Percentiles rank a stretch among this genome's conserved stretches.
phyloP scores from a whole-genome alignment of 2,888 invertebrate species.

The Melangyna quadrimaculata region DNA sequence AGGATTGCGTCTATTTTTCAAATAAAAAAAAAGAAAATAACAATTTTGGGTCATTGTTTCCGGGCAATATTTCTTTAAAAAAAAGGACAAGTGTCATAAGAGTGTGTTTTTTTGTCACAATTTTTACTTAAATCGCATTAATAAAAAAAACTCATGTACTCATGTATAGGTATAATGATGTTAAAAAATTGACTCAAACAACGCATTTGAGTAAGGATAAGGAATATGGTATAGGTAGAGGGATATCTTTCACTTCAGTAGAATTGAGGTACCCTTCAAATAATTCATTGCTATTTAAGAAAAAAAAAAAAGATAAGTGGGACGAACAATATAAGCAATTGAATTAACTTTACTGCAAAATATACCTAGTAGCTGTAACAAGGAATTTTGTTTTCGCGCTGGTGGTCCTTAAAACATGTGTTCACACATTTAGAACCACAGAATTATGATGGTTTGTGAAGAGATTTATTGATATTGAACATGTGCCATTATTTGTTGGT shows the following conservation, averaged over 20 bases:
- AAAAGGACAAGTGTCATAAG: constrained; percentile 63
- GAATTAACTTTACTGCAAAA: constrained; percentile 14
- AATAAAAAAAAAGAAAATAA: background rate
- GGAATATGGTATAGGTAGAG: background rate
- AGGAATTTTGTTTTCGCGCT: constrained; percentile 9
- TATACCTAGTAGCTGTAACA: background rate
- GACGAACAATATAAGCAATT: constrained; percentile 15
- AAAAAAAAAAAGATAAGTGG: background rate
- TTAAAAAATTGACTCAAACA: background rate
- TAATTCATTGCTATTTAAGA: constrained; percentile 41
- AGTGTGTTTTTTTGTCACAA: constrained; percentile 56
- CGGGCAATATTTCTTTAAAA: constrained; percentile 49
- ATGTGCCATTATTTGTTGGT: constrained; percentile 28
- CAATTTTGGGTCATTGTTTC: constrained; percentile 37
- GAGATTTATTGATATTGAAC: constrained; percentile 44
- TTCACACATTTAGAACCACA: constrained; percentile 64
- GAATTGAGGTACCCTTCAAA: background rate
- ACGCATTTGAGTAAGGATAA: background rate
- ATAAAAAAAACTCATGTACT: background rate
- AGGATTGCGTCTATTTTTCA: constrained; percentile 28
- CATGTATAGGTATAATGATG: constrained; percentile 6
- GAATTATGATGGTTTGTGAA: constrained; percentile 28
- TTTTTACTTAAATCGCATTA: constrained; percentile 18
- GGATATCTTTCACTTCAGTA: background rate
- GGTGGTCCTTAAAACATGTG: constrained; percentile 67